Evolutionary conservation across 1,140 invertebrate genomes (phyloP).

Genomic region (Nymphalis io): DNA sequence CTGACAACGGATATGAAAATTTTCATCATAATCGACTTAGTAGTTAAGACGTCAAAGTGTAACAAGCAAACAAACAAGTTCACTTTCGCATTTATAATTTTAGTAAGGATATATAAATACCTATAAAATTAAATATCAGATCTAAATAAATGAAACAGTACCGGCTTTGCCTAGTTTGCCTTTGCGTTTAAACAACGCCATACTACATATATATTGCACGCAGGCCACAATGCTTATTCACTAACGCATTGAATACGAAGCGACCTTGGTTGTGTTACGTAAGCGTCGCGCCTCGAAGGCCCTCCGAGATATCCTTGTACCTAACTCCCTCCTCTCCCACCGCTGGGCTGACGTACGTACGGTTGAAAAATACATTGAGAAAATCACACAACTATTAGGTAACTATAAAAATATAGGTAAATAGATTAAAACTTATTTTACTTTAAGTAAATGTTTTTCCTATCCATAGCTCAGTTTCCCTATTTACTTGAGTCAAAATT

Average conservation of each 20-base stretch:
- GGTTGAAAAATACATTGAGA: neutral
- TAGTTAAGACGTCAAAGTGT: too few relatives aligned
- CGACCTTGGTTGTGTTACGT: conserved; percentile 67
- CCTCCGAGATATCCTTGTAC: conserved; percentile 62
- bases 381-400: neutral
- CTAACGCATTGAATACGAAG: conserved; percentile 41
- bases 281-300: conserved; percentile 69
- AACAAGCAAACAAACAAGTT: too few relatives aligned
- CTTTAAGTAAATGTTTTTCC: neutral
- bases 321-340: conserved; percentile 40
- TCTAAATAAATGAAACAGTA: too few relatives aligned
- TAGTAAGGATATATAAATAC: too few relatives aligned
- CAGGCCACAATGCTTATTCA: neutral
- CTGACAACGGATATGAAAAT: too few relatives aligned
- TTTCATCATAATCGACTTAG: too few relatives aligned
- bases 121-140: too few relatives aligned
- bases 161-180: neutral
- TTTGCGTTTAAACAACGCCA: neutral
- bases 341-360: neutral
- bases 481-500: neutral
- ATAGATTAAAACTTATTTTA: neutral
- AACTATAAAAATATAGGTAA: neutral
- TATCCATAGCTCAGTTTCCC: neutral
- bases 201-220: neutral
- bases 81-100: too few relatives aligned